Conservation (phyloP, 2,113 vertebrate species). For the Ramphastos sulfuratus region DNA sequence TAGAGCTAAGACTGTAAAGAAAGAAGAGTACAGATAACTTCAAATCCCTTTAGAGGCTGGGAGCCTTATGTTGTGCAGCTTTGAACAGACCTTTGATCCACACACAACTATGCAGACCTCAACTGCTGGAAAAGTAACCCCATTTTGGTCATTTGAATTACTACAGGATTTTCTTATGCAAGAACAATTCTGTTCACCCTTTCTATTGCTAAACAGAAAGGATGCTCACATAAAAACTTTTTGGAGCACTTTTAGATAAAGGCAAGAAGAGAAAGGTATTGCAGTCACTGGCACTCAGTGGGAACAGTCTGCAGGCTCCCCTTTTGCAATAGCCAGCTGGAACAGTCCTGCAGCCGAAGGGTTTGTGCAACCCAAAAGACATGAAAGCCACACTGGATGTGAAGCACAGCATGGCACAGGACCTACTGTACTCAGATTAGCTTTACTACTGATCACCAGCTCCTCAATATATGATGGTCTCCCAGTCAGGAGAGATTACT, state of each 20-base stretch:
- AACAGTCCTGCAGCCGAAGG: neutral
- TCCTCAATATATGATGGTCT: neutral
- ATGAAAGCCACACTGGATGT: accelerated
- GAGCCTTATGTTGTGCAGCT: neutral
- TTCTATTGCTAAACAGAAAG: neutral
- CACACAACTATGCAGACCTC: accelerated
- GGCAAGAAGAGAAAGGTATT: neutral
- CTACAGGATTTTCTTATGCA: neutral
- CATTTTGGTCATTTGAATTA: neutral
- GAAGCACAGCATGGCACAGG: accelerated
- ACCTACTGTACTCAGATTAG: neutral
- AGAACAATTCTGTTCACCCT: neutral
- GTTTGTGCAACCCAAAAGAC: neutral
- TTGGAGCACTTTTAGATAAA: neutral
- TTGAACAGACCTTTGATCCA: neutral
- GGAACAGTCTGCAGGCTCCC: neutral
- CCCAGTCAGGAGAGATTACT: neutral
- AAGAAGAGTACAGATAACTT: neutral
- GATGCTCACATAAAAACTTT: neutral
- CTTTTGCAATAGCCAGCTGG: neutral
- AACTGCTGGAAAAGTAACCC: accelerated
- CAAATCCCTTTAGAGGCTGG: neutral
- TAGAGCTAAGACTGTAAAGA: neutral
- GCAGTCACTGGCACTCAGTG: neutral
- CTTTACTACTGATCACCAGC: neutral